Evolutionary conservation across 2,797 vertebrate species (phyloP).

Genomic region (Oryzias dopingdopingensis): DNA sequence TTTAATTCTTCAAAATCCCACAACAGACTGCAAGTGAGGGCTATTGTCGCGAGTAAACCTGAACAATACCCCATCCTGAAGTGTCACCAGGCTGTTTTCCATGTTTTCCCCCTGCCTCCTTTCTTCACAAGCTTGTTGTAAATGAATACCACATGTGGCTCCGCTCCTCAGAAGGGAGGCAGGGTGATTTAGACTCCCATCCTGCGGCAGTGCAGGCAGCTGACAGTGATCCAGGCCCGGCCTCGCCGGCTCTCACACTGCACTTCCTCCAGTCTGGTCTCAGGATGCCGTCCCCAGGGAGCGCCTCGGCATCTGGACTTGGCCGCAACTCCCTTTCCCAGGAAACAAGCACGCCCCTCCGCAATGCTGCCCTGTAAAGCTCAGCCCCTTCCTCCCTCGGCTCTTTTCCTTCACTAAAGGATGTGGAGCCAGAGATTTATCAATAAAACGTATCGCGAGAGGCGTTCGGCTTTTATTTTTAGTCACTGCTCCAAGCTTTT

Average conservation of each 20-base stretch:
- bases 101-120: conserved; percentile 43
- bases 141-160: conserved; percentile 80
- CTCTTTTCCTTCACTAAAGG: conserved; percentile 37
- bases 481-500: not conserved
- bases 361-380: conserved; percentile 66
- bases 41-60: conserved; percentile 60
- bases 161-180: conserved; percentile 64
- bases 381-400: conserved; percentile 25
- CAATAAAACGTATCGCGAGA: conserved; percentile 16
- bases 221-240: conserved; percentile 73
- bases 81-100: conserved; percentile 81
- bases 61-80: conserved; percentile 74
- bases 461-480: conserved; percentile 8
- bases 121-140: conserved; percentile 76
- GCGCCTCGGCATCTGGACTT: conserved; percentile 85
- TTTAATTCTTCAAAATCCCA: conserved; percentile 50
- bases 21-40: conserved; percentile 17
- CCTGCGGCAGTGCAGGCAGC: conserved; percentile 66
- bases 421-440: conserved; percentile 41
- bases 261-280: conserved; percentile 79
- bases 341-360: conserved; percentile 85
- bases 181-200: conserved; percentile 70
- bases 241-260: conserved; percentile 75
- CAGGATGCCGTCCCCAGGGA: conserved; percentile 81
- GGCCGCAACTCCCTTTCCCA: conserved; percentile 90